phyloP scores from a whole-genome alignment of 2,797 vertebrate species.

The Allobates femoralis region DNA sequence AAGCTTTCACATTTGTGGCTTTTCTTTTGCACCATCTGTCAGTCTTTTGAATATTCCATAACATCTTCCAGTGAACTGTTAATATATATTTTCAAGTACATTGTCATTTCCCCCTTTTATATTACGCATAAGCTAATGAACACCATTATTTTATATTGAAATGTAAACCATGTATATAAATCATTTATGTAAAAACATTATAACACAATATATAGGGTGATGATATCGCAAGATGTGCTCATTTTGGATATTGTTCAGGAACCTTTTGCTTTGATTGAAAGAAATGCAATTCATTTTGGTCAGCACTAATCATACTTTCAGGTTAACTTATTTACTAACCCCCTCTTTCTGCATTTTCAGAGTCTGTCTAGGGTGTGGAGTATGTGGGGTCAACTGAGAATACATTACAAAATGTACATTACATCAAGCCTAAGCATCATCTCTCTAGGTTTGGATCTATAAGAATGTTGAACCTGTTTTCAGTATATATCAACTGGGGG shows the following conservation, averaged over 20 bases:
- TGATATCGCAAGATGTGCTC: not conserved
- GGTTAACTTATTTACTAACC: conserved; percentile 47
- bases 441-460: not conserved
- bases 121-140: not conserved
- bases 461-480: not conserved
- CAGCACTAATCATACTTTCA: conserved; percentile 23
- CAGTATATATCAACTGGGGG: not conserved
- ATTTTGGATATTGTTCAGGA: not conserved
- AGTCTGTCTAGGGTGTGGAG: conserved; percentile 19
- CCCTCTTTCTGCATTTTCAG: conserved; percentile 44
- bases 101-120: not conserved
- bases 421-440: not conserved
- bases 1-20: conserved; percentile 10
- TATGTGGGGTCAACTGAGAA: not conserved
- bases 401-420: not conserved
- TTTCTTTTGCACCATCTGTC: conserved; percentile 29
- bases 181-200: not conserved
- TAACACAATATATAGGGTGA: not conserved
- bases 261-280: conserved; percentile 4
- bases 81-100: not conserved
- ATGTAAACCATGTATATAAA: not conserved
- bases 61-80: not conserved
- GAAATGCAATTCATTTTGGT: conserved; percentile 37
- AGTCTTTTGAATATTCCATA: not conserved
- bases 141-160: not conserved